Base-by-base conservation (phyloP, 1,140 invertebrate species). In the Plodia interpunctella region DNA sequence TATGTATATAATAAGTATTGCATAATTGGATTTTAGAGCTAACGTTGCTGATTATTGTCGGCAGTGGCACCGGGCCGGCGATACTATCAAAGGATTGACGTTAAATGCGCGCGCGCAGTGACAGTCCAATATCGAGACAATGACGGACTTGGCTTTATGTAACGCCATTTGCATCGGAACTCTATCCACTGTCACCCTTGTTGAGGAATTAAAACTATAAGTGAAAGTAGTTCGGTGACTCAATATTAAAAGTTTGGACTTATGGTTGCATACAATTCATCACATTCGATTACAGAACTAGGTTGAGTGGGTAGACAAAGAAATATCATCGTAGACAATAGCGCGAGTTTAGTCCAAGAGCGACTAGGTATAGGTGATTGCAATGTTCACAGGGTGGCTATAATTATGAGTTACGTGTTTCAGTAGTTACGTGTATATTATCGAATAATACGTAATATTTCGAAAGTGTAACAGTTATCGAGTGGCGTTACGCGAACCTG, bases 41-140 rank as follows among this genome's bases (percentile, higher is more conserved):
- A 82, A 80, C 69, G 66, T 71, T 66, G 70, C 68, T 77, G 75
- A 80, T 78, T 72, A 74, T 71, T 58, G 71, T 59, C 70, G 72
- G 70, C 66, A 76, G 62, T 67, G 72, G 70, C 66, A 76, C 76
- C 70, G 69, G 65, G 67, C 70, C 60, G 64, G 68, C 73, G 86
- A 88, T 88, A 78, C 65, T 87, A 88, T 88, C 86, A 62, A n/a
- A 77, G 64, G 83, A 88, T 78, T 88, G 86, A 88, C 86, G 80
- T 76, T 88, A 88, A 88, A 88, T 87, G 85, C 81, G 76, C 78
- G 70, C 69, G 65, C 78, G 56, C 72, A 68, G 76, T 81, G 81
- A 88, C 84, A 88, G 74, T 78, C 71, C 77, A 81, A 84, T 88
- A 88, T 80, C 80, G 76, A 85, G 72, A 87, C 86, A 87, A 88